Conservation (phyloP, 1,140 invertebrate species). For the Coptotermes formosanus region DNA sequence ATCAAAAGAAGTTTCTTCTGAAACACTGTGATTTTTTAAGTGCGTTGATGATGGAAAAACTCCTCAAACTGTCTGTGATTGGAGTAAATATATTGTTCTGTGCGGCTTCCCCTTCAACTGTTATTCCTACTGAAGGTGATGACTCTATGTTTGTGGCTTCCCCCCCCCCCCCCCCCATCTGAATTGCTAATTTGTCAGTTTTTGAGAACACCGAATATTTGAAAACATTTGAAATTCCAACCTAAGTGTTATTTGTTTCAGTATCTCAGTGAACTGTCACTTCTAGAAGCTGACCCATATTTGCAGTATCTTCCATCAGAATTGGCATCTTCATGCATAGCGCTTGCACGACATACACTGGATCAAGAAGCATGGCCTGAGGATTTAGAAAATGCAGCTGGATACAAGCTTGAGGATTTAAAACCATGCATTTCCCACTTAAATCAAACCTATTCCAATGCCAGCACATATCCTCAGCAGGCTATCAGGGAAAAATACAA, state of each 20-base stretch:
- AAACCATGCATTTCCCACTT: conserved; percentile 66
- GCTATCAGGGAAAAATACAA: conserved; percentile 85
- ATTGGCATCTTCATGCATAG: conserved; percentile 77
- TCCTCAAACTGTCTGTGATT: too few species aligned
- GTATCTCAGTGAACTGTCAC: conserved; percentile 83
- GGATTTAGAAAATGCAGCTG: conserved; percentile 61
- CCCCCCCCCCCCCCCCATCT: too few species aligned
- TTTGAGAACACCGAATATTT: background rate
- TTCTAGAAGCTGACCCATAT: conserved; percentile 84
- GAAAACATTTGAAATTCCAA: too few species aligned
- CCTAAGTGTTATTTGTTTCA: conserved; percentile 47
- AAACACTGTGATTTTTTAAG: too few species aligned
- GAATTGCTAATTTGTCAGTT: background rate
- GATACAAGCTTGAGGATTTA: conserved; percentile 68
- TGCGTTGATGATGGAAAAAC: too few species aligned
- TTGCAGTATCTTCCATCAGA: conserved; percentile 80
- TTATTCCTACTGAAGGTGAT: too few species aligned
- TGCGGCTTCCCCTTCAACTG: too few species aligned
- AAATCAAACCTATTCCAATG: conserved; percentile 65
- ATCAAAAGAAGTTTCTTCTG: too few species aligned
- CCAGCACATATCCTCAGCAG: conserved; percentile 67
- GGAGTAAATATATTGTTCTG: too few species aligned
- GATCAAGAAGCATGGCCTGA: conserved; percentile 62
- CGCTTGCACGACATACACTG: conserved; percentile 70
- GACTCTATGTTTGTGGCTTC: too few species aligned